Conservation (phyloP, 2,113 vertebrate species). For the Callipepla squamata region DNA sequence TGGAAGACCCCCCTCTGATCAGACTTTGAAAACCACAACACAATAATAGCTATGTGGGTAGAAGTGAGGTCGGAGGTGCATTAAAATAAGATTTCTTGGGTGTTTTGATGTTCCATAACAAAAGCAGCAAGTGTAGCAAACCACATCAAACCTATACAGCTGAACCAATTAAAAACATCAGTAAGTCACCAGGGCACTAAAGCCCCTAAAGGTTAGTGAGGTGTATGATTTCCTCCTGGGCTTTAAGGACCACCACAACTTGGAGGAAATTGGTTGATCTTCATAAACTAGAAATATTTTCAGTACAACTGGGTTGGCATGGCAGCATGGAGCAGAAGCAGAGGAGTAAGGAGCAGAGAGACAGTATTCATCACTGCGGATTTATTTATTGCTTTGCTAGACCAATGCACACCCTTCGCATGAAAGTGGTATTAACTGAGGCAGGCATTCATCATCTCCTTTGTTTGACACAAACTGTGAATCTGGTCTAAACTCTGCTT, state of each 20-base stretch:
- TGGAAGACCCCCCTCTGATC: neutral
- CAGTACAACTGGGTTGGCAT: neutral
- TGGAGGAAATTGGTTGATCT: neutral
- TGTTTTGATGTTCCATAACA: constrained; percentile 26
- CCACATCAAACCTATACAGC: constrained; percentile 18
- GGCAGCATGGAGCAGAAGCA: constrained; percentile 14
- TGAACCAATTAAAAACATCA: constrained; percentile 37
- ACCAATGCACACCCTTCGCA: neutral
- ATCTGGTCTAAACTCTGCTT: constrained; percentile 24
- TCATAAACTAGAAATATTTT: neutral
- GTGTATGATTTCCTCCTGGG: constrained; percentile 4
- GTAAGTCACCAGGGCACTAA: neutral
- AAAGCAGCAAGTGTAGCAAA: constrained; percentile 50
- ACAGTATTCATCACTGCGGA: neutral
- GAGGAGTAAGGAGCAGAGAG: neutral
- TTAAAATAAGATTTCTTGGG: constrained; percentile 10
- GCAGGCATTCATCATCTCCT: constrained; percentile 21
- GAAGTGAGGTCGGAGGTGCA: neutral
- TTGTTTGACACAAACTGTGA: constrained; percentile 25
- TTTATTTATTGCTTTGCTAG: constrained; percentile 30
- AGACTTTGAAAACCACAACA: constrained; percentile 10
- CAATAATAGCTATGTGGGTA: constrained; percentile 20
- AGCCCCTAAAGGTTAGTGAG: neutral
- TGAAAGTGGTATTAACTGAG: constrained; percentile 37
- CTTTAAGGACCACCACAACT: neutral